Evolutionary conservation across 2,888 invertebrate genomes (phyloP), one percentile per base, ranked within the genome.

Genomic region (Ctenicera cuprea): DNA sequence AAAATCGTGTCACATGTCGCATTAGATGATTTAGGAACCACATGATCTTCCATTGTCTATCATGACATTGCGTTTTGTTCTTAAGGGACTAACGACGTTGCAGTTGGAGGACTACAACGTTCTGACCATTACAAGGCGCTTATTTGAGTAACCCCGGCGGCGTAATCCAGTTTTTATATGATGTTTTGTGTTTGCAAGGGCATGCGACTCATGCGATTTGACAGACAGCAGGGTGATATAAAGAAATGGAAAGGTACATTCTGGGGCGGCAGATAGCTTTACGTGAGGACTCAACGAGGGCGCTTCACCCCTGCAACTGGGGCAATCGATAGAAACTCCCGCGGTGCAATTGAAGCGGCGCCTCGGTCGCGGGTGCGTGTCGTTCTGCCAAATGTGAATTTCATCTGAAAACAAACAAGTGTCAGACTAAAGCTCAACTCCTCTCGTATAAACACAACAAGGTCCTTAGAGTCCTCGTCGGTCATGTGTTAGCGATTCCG

Each of bases 261-360:
- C 64, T 62, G 73, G 76, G 79, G 77, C 76, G 78, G 74, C 75
- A 75, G 79, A 80, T 79, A 80, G 80, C 78, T 82, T 82, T 81
- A 80, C 82, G 81, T 82, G 83, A 82, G 80, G 82, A 81, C 82
- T 81, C 82, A 81, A 78, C 79, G 82, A 81, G 82, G 83, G 83
- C 83, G 81, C 82, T 81, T 79, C 80, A 88, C 87, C 87, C 87
- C 87, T 88, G 89, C 90, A 90, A 90, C 90, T 90, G 89, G 90
- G 90, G 89, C 90, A 90, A 91, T 91, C 90, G 90, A 91, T 91
- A 90, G 84, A 85, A 83, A 81, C 81, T 81, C 83, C 85, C 85
- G 84, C 82, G 83, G 83, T 83, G 83, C 82, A 82, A 80, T 83
- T 81, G 78, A 80, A 80, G 79, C 77, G 81, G 78, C 81, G 80